Conservation (phyloP, 2,888 invertebrate genomes). For the Cosmia pyralina region DNA sequence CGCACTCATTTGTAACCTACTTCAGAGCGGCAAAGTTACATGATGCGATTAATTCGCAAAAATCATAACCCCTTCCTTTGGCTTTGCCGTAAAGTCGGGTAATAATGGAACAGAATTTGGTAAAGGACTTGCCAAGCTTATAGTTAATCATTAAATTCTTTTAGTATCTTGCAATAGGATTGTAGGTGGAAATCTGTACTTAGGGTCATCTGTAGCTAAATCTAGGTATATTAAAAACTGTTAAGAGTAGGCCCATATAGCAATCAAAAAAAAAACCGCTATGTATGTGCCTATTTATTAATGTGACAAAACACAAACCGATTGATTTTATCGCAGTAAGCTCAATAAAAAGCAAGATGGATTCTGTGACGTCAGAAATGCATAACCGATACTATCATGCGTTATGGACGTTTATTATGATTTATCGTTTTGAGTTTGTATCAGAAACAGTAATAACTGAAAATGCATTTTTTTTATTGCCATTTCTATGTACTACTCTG, state of each 20-base stretch:
- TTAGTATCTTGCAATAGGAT: neutral
- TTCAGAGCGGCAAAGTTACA: too few relatives aligned
- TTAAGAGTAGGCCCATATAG: too few relatives aligned
- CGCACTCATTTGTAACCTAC: too few relatives aligned
- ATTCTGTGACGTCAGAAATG: slow-evolving; percentile 25
- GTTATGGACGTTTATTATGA: slow-evolving; percentile 1
- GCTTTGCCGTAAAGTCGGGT: neutral
- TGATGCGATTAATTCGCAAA: too few relatives aligned
- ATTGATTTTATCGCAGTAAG: slow-evolving; percentile 6
- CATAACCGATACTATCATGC: slow-evolving; percentile 9
- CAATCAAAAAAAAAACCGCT: too few relatives aligned
- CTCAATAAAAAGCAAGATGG: slow-evolving; percentile 20
- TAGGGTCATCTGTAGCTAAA: too few relatives aligned
- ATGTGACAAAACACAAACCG: slow-evolving; percentile 11
- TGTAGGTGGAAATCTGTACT: too few relatives aligned
- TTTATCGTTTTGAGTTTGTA: slow-evolving; percentile 33
- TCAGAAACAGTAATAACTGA: neutral
- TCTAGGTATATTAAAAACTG: too few relatives aligned
- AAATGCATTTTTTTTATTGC: neutral
- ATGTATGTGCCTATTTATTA: neutral
- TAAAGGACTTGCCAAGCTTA: neutral
- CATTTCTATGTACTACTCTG: too few relatives aligned
- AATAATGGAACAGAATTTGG: neutral
- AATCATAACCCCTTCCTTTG: neutral
- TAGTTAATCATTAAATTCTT: neutral